Percentiles rank a stretch among this genome's conserved stretches.
Conservation (phyloP, 1,140 invertebrate genomes). For the Melipona quadrifasciata region DNA sequence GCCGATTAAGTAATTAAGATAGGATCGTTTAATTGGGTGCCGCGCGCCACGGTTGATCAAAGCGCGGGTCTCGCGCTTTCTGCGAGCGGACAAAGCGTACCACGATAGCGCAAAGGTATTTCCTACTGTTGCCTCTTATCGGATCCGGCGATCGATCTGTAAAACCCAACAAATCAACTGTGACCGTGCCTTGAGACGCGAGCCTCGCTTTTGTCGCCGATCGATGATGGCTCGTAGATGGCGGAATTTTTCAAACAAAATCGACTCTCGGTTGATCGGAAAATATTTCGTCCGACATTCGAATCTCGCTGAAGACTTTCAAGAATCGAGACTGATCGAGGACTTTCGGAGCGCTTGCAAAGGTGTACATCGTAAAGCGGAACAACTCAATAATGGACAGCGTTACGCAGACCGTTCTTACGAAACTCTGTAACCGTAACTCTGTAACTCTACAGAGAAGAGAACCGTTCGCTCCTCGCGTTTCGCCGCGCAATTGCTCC, state of each 20-base stretch:
- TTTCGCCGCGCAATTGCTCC: background rate
- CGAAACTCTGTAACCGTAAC: background rate
- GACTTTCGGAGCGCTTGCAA: too few relatives aligned
- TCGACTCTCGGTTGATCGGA: too few relatives aligned
- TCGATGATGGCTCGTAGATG: background rate
- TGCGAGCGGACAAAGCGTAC: slow-evolving; percentile 31
- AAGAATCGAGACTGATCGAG: too few relatives aligned
- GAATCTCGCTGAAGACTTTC: too few relatives aligned
- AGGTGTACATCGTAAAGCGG: background rate
- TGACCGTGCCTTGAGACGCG: background rate
- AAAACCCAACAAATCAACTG: slow-evolving; percentile 33
- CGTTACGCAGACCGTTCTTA: background rate
- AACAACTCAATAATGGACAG: background rate
- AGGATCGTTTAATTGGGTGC: slow-evolving; percentile 60
- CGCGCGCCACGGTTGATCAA: slow-evolving; percentile 59
- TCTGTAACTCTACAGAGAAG: too few relatives aligned
- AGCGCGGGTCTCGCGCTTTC: slow-evolving; percentile 43
- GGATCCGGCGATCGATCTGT: slow-evolving; percentile 18
- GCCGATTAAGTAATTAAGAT: slow-evolving; percentile 67
- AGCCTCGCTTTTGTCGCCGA: background rate
- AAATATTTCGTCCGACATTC: too few relatives aligned
- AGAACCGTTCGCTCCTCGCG: background rate
- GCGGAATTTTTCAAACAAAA: background rate
- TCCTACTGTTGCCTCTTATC: slow-evolving; percentile 37
- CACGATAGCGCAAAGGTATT: slow-evolving; percentile 33